Base-by-base conservation (phyloP, 2,888 invertebrate genomes). In the Tubulanus polymorphus region DNA sequence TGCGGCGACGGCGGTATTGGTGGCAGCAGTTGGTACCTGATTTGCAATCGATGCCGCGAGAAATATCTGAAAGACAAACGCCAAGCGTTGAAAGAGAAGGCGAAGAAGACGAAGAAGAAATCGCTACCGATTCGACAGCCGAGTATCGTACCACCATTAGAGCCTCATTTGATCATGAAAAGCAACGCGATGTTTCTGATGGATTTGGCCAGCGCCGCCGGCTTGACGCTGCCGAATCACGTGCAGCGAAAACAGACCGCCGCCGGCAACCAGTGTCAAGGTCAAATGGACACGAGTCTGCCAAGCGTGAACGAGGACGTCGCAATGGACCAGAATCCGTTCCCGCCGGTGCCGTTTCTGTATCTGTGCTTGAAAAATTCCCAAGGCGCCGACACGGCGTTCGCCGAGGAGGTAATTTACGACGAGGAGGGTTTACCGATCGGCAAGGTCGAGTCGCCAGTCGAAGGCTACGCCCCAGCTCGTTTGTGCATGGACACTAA, bases 171-270 rank as follows among this genome's bases (percentile, higher is more conserved):
- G 48, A 85, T 89, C 3, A 90, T 96, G 85, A 89, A 89, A 68
- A 93, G 93, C 74, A 97, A 97, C 76, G 94, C 97, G 0, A 85
- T 93, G 78, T 97, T 96, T 75, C 80, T 97, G 12, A 82, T 97
- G 57, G 94, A 95, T 73, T 79, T 96, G 53, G 90, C 91, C 0
- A 90, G 91, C 60, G 86, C 89, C 1, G 86, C 87, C 2, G 84
- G 85, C 0, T 69, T 82, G 1, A 79, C 71, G 37, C 58, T 74
- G 3, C 75, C 76, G 8, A 63, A 64, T 12, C 67, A 73, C 52
- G 56, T 63, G 10, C 64, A 66, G 53, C 69, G 69, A 52, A 67
- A 67, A 37, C 59, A 61, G n/a, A n/a, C n/a, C n/a, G n/a, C n/a
- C n/a, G n/a, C n/a, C n/a, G n/a, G n/a, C n/a, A n/a, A n/a, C n/a